Percentiles rank a stretch among this genome's conserved stretches.
Conservation (phyloP, 2,888 invertebrate genomes). For the Kuschelorhynchus macadamiae region DNA sequence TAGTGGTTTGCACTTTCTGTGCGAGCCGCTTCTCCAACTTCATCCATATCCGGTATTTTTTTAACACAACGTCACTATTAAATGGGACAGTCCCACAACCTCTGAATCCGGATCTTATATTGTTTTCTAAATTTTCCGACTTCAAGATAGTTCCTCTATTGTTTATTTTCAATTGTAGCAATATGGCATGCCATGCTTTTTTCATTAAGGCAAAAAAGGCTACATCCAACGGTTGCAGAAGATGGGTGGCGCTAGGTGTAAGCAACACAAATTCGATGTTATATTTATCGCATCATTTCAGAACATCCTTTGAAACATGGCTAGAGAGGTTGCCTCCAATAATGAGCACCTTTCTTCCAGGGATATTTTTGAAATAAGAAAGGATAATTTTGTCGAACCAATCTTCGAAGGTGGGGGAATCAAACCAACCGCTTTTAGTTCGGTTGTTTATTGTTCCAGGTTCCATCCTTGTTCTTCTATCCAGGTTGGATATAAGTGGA, state of each 20-base stretch:
- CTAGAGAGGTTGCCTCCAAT: conserved; percentile 20
- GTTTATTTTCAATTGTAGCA: no score
- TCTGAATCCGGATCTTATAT: no score
- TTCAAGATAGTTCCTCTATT: no score
- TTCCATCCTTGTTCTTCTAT: conserved; percentile 11
- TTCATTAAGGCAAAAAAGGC: conserved; percentile 41
- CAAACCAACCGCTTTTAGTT: conserved; percentile 46
- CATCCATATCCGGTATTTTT: conserved; percentile 6
- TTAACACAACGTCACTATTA: no score
- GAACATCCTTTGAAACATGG: conserved; percentile 12
- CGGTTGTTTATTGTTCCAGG: conserved; percentile 28
- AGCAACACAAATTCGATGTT: conserved; percentile 45
- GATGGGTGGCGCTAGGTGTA: conserved; percentile 39
- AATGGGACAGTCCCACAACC: no score
- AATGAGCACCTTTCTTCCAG: conserved; percentile 5
- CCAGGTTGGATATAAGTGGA: conserved; percentile 48
- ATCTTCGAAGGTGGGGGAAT: conserved; percentile 25
- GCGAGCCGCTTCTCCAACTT: background rate
- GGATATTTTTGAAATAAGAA: conserved; percentile 15
- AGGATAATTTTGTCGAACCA: conserved; percentile 19
- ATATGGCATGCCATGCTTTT: conserved; percentile 31
- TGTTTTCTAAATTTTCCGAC: no score
- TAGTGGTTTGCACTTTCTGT: no score
- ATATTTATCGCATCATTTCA: conserved; percentile 32
- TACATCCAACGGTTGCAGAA: conserved; percentile 43